phyloP scores from a whole-genome alignment of 1,140 invertebrate genomes.

The Sitophilus oryzae region DNA sequence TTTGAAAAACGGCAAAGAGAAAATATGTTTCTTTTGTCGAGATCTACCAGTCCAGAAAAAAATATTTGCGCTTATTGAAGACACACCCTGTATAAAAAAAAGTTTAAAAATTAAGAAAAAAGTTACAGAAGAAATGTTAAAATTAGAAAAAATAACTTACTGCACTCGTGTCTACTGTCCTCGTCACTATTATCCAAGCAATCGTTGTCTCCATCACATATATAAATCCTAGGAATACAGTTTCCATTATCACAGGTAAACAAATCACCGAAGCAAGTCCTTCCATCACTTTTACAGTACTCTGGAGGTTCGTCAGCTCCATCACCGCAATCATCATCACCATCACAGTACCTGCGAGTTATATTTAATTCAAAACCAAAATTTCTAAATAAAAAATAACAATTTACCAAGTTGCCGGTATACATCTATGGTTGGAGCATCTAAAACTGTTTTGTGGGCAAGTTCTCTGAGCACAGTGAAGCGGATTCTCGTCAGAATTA shows the following conservation, averaged over 20 bases:
- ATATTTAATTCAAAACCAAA: not conserved
- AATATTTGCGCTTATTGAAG: too few species aligned
- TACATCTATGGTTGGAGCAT: slow-evolving; percentile 79
- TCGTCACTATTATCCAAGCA: slow-evolving; percentile 91
- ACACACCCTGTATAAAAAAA: too few species aligned
- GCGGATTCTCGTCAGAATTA: slow-evolving; percentile 87
- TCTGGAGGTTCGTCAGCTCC: slow-evolving; percentile 83
- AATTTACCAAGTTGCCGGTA: slow-evolving; percentile 88
- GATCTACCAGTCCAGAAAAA: too few species aligned
- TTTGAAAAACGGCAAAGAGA: too few species aligned
- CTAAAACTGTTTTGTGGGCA: slow-evolving; percentile 88
- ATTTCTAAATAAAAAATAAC: not conserved
- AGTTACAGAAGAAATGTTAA: too few species aligned
- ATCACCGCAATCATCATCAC: slow-evolving; percentile 85
- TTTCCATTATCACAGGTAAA: slow-evolving; percentile 97
- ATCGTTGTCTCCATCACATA: slow-evolving; percentile 96
- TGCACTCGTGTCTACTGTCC: slow-evolving; percentile 84
- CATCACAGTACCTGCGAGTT: slow-evolving; percentile 59
- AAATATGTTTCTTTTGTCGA: too few species aligned
- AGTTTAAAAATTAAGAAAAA: too few species aligned
- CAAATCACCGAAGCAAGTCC: slow-evolving; percentile 90
- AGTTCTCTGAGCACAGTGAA: slow-evolving; percentile 80
- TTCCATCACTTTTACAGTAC: slow-evolving; percentile 88
- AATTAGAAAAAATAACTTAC: too few species aligned
- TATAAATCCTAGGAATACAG: slow-evolving; percentile 92